Evolutionary conservation across 2,113 vertebrate species (phyloP), one percentile per base, ranked within the genome.

Genomic region (Phalacrocorax brasilianus): DNA sequence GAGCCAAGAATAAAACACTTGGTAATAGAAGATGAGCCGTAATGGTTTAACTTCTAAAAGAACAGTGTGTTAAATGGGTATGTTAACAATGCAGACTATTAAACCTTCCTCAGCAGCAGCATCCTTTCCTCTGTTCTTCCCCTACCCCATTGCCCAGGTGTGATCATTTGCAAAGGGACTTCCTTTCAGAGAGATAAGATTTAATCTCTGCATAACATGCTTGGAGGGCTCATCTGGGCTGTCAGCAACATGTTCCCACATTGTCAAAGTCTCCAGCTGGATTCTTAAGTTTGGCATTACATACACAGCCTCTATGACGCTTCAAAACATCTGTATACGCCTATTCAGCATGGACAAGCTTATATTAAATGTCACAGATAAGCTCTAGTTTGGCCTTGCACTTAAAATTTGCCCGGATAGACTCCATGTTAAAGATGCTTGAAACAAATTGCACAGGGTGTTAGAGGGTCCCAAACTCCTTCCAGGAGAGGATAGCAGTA

Each of bases 281-380:
- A 14, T 23, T 0, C 77, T 17, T 32, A 49, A 49, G 4, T 42
- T 53, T 53, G 42, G 47, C 12, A 8, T 1, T 6, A 26, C 44
- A 53, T 49, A 38, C 67, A 45, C 8, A 33, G 38, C 35, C 73
- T 15, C 28, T 7, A 3, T 0, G 2, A 52, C 38, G 6, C 73
- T 65, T 23, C 6, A 50, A 8, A 59, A 56, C 35, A 72, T 28
- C 89, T 61, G 23, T 14, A 3, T 6, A 0, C 8, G 22, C 35
- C 45, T 28, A 7, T 8, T 17, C 32, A 40, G 20, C 14, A 0
- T 0, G 6, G 14, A 33, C 10, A 14, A 9, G 14, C 3, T 24
- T 12, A 14, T 32, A 83, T 1, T 2, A 1, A 71, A 21, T 7
- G 0, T 9, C 52, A 50, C 11, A 35, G 24, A 14, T 2, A 2